Evolutionary conservation across 2,113 vertebrate genomes (phyloP).

Genomic region (Heptranchias perlo): DNA sequence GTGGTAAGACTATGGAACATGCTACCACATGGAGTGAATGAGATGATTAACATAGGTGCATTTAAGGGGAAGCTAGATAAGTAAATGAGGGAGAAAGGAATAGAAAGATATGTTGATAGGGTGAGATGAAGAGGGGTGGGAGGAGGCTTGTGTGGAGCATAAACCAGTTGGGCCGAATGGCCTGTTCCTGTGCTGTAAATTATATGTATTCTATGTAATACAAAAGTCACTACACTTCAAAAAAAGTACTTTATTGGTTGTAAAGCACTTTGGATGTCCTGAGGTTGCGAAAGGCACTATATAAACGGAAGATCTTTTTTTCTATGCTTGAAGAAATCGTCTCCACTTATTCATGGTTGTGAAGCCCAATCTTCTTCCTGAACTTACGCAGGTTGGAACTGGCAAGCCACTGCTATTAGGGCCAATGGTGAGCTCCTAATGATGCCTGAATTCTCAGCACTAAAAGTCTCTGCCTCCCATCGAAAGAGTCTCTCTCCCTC

Average conservation of each 20-base stretch:
- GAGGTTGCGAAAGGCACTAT: not conserved
- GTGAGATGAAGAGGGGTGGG: not conserved
- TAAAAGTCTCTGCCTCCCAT: not conserved
- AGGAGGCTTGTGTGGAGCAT: not conserved
- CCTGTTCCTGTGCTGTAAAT: not conserved
- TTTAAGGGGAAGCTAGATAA: not conserved
- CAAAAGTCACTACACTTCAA: not conserved
- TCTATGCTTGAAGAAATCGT: not conserved
- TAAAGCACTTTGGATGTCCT: not conserved
- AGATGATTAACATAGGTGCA: not conserved
- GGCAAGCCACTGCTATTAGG: not conserved
- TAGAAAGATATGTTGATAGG: not conserved
- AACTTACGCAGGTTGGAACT: not conserved
- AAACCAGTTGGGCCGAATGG: not conserved
- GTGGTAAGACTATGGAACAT: not conserved
- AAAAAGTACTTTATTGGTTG: not conserved
- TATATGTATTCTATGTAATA: not conserved
- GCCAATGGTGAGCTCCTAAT: not conserved
- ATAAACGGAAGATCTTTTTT: not conserved
- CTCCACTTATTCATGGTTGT: too few relatives aligned
- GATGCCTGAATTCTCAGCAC: not conserved
- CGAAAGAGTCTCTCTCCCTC: not conserved
- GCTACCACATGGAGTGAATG: not conserved
- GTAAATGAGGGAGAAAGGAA: not conserved
- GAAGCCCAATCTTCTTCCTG: not conserved